Evolutionary conservation across 2,113 vertebrate species (phyloP), one percentile per base, ranked within the genome.

Genomic region (Seriola dumerili): DNA sequence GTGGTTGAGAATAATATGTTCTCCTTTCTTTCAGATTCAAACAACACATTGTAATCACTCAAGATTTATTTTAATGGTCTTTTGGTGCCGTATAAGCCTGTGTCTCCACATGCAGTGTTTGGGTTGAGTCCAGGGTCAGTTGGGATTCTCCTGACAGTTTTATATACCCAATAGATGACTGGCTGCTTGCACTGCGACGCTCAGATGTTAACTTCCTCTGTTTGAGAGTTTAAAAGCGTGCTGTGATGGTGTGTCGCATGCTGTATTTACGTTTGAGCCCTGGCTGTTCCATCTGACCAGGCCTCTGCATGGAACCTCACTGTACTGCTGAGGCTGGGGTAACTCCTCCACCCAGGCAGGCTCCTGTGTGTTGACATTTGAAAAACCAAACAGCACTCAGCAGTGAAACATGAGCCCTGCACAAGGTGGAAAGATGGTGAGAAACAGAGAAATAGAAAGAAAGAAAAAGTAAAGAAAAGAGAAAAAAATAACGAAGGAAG

Each of bases 51-150:
- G 40, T 32, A 52, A 9, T 55, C 4, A 29, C 48, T 62, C 36
- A 13, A 8, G 14, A 34, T 68, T 3, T 11, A 58, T 61, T 72
- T 46, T 17, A 17, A 46, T 34, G 48, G 9, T 44, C 44, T 59
- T 36, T 14, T 36, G 29, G 13, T 25, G 40, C 40, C 40, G 23
- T 46, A 12, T 59, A 63, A 61, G 46, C 46, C 16, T 81, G 68
- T 80, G 58, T 76, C 42, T 81, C 34, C 72, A 57, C 59, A 67
- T 70, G 77, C 61, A 69, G 54, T 92, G 94, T 94, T 95, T 95
- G 90, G 93, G 94, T 95, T 95, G 92, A 95, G 86, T 79, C 88
- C 83, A 78, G 90, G 95, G 95, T 95, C 94, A 95, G 83, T 80
- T 64, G 55, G 80, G 83, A 90, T 91, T 88, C 83, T 89, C 88